Conservation (phyloP, 2,797 vertebrate species). For the Microctenopoma steveboyesi region DNA sequence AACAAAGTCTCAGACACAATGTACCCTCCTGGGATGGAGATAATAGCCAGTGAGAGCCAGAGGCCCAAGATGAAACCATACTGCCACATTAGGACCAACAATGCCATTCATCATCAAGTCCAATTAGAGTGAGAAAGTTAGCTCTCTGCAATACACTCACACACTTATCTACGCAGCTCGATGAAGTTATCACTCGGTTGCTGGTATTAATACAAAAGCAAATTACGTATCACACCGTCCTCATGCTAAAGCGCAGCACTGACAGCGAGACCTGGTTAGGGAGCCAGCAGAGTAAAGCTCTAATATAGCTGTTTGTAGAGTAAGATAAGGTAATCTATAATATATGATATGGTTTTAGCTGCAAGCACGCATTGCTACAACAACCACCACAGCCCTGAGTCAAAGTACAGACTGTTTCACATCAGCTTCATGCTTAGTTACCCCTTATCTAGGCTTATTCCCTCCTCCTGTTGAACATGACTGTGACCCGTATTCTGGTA, state of each 20-base stretch:
- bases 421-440: slow-evolving; percentile 33
- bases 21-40: slow-evolving; percentile 77
- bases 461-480: slow-evolving; percentile 22
- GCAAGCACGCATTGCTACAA: slow-evolving; percentile 15
- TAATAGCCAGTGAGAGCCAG: slow-evolving; percentile 79
- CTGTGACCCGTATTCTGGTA: slow-evolving; percentile 19
- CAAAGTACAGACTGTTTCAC: slow-evolving; percentile 15
- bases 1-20: slow-evolving; percentile 80
- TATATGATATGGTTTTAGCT: slow-evolving; percentile 36
- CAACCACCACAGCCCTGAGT: slow-evolving; percentile 21
- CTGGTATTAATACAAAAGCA: slow-evolving; percentile 63
- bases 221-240: slow-evolving; percentile 58
- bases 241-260: slow-evolving; percentile 45
- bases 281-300: slow-evolving; percentile 51
- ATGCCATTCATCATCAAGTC: slow-evolving; percentile 80
- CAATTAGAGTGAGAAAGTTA: slow-evolving; percentile 75
- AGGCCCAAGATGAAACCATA: slow-evolving; percentile 75
- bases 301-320: slow-evolving; percentile 56
- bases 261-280: slow-evolving; percentile 56
- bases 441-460: slow-evolving; percentile 51
- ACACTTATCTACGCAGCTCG: slow-evolving; percentile 61
- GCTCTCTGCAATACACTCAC: slow-evolving; percentile 54
- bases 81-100: slow-evolving; percentile 77
- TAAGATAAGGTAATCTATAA: slow-evolving; percentile 59
- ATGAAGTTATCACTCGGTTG: slow-evolving; percentile 63